phyloP scores from a whole-genome alignment of 2,113 vertebrate species.

The Athene noctua region DNA sequence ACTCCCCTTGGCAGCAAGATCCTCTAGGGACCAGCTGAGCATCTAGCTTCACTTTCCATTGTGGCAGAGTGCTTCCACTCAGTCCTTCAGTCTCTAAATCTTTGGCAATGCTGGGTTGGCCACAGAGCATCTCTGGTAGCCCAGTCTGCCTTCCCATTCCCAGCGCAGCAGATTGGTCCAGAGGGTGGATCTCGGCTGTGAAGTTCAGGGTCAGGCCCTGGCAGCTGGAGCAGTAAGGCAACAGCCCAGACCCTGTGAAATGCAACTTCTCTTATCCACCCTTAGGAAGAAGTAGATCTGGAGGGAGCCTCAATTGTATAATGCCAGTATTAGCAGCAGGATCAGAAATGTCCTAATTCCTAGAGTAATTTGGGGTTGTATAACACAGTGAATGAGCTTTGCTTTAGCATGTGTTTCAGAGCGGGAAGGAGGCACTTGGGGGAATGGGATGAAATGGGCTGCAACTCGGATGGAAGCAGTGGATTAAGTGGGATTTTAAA shows the following conservation, averaged over 20 bases:
- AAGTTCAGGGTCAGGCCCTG: not conserved
- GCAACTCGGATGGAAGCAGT: not conserved
- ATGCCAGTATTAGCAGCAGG: not conserved
- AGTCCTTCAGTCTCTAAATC: not conserved
- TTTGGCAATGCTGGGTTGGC: not conserved
- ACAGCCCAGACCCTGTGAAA: not conserved
- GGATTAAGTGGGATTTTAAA: constrained; percentile 56
- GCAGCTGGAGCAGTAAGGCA: fast-evolving
- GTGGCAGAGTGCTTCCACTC: fast-evolving
- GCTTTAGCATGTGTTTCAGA: not conserved
- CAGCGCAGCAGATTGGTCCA: not conserved
- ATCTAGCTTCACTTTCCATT: not conserved
- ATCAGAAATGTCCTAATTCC: constrained; percentile 55
- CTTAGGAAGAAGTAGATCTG: not conserved
- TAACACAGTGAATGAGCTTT: not conserved
- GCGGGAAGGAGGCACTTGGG: not conserved
- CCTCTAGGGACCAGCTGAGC: not conserved
- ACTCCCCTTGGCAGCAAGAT: not conserved
- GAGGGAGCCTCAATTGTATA: not conserved
- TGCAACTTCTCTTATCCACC: not conserved
- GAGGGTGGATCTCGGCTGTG: not conserved
- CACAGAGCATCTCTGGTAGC: not conserved
- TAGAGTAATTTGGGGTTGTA: constrained; percentile 34
- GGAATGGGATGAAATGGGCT: not conserved
- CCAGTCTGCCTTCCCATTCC: not conserved